Conservation (phyloP, 2,888 invertebrate species). For the Drosophila buzzatii region DNA sequence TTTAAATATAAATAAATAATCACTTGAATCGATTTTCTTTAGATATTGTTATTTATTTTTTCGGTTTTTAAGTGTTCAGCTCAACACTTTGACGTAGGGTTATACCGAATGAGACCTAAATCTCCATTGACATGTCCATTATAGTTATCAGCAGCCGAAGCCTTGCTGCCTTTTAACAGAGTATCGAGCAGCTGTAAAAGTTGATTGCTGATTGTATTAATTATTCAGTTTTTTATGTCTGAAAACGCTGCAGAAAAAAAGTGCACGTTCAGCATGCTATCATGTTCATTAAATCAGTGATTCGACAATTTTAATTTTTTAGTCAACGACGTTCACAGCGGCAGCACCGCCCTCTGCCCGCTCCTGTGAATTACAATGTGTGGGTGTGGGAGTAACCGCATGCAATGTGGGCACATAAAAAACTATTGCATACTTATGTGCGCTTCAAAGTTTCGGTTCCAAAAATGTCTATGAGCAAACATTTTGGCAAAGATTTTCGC, state of each 20-base stretch:
- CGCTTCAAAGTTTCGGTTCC: conserved; percentile 57
- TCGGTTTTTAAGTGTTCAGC: background rate
- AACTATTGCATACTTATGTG: conserved; percentile 69
- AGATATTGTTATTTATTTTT: background rate
- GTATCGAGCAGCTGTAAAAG: background rate
- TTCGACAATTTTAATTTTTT: conserved; percentile 63
- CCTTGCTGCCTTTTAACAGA: background rate
- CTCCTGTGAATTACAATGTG: conserved; percentile 50
- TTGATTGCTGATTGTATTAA: background rate
- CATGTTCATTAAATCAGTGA: conserved; percentile 55
- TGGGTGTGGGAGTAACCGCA: conserved; percentile 30
- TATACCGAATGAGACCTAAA: background rate
- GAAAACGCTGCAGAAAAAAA: conserved; percentile 14
- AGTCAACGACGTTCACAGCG: background rate
- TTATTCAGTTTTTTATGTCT: conserved; percentile 20
- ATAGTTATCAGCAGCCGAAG: background rate
- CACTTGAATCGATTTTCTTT: background rate
- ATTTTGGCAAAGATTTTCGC: conserved; percentile 80
- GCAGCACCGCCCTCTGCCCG: background rate
- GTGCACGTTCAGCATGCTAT: conserved; percentile 32
- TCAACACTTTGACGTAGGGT: background rate
- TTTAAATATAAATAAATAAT: background rate
- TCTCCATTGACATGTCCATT: background rate
- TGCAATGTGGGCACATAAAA: conserved; percentile 64
- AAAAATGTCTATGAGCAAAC: conserved; percentile 75